Base-by-base conservation (phyloP, 2,888 invertebrate species). In the Tiliacea aurago region DNA sequence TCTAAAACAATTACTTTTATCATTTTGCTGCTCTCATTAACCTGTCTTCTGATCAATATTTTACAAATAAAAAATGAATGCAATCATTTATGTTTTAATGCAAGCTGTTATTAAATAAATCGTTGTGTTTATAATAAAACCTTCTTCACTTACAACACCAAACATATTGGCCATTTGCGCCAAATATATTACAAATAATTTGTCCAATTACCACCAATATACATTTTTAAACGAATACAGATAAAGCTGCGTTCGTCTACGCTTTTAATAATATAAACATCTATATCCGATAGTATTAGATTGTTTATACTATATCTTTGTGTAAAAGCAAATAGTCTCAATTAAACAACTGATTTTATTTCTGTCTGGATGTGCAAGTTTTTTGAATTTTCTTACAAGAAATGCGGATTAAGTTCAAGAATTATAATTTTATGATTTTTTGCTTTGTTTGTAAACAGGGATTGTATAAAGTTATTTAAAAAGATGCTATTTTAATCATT, bases 171-270 rank as follows among this genome's bases (percentile, higher is more conserved):
- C 68, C 56, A 80, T 69, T 75, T 33, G 13, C 15, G 33, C 56
- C 33, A 53, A 62, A 69, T 68, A 28, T 51, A 69, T 75, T 47
- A 69, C 49, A 55, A 69, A 80, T 81, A 47, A 81, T 79, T 81
- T 66, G 69, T 70, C 43, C 65, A 64, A 80, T 78, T 64, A 80
- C 49, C 2, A 28, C 37, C 49, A 66, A 63, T 70, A 76, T 63
- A 66, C 28, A 66, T 69, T 56, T 76, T 43, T 62, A 55, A 53
- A 65, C 15, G 41, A 41, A 61, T 65, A 18, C 43, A 62, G 49
- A 81, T 76, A 62, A 79, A 76, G 63, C 20, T 69, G 61, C 11
- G 63, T 81, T 51, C 43, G 62, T 68, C 64, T 81, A 61, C 18
- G 55, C 0, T 58, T 43, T 51, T 6, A 18, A 56, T 6, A 18